phyloP scores from a whole-genome alignment of 92 coral and sea anemone genomes.

The Parazoanthus atlanticus region DNA sequence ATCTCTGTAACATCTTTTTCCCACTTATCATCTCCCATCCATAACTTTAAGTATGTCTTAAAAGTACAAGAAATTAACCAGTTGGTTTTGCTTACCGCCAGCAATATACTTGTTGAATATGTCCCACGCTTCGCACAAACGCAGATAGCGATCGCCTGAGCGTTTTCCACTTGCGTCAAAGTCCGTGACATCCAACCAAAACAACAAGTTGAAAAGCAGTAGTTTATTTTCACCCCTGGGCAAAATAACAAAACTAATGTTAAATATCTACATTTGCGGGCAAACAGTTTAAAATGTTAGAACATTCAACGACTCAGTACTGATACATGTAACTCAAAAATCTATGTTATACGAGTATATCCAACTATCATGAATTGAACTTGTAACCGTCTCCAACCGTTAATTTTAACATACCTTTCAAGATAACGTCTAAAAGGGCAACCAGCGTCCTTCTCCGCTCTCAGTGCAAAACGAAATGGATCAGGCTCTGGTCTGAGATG shows the following conservation, averaged over 20 bases:
- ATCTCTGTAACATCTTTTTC: too few species aligned
- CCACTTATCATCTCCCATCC: too few species aligned
- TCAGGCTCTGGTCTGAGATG: conserved; percentile 50
- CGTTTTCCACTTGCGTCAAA: conserved; percentile 83
- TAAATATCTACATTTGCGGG: background rate
- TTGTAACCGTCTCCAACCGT: background rate
- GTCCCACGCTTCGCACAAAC: conserved; percentile 90
- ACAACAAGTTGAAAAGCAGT: conserved; percentile 65
- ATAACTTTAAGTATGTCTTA: too few species aligned
- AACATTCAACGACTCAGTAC: background rate
- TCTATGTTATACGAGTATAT: background rate
- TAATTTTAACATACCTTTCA: conserved; percentile 54
- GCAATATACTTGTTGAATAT: conserved; percentile 88
- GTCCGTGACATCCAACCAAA: conserved; percentile 93
- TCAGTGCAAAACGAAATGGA: conserved; percentile 69
- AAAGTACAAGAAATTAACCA: background rate
- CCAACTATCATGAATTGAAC: background rate
- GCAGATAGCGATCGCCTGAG: conserved; percentile 87
- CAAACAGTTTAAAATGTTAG: background rate
- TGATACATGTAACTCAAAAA: background rate
- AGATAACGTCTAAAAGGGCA: conserved; percentile 92
- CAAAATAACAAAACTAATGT: background rate
- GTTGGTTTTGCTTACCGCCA: conserved; percentile 53
- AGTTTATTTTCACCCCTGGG: conserved; percentile 59
- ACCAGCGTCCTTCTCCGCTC: conserved; percentile 90